Conservation (phyloP, 2,113 vertebrate genomes). For the Phyllostomus discolor region DNA sequence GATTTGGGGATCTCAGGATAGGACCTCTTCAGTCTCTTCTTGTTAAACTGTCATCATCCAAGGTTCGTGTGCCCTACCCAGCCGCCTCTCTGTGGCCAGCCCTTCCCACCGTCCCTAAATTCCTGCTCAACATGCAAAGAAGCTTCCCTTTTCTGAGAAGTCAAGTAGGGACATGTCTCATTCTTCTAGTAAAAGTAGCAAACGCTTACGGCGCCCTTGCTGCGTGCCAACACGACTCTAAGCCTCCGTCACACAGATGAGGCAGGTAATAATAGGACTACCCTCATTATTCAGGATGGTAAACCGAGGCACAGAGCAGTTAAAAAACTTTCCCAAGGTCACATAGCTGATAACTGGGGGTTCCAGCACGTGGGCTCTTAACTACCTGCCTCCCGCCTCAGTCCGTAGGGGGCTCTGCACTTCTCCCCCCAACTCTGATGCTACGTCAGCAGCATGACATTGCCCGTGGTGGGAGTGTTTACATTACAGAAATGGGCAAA, state of each 20-base stretch:
- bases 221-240: neutral
- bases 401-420: too few species aligned
- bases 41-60: neutral
- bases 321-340: neutral
- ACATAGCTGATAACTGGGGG: neutral
- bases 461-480: too few species aligned
- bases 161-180: neutral
- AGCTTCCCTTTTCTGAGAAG: neutral
- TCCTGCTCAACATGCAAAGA: neutral
- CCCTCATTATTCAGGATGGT: neutral
- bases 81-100: neutral
- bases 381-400: neutral
- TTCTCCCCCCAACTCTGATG: neutral
- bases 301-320: neutral
- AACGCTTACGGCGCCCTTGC: neutral
- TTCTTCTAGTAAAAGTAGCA: neutral
- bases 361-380: neutral
- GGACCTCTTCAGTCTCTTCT: neutral
- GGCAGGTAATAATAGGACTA: neutral
- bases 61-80: neutral
- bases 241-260: neutral
- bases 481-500: neutral
- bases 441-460: too few species aligned
- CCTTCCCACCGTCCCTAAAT: neutral
- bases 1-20: neutral